Evolutionary conservation across 2,888 invertebrate genomes (phyloP).

Genomic region (Oscheius sp.): DNA sequence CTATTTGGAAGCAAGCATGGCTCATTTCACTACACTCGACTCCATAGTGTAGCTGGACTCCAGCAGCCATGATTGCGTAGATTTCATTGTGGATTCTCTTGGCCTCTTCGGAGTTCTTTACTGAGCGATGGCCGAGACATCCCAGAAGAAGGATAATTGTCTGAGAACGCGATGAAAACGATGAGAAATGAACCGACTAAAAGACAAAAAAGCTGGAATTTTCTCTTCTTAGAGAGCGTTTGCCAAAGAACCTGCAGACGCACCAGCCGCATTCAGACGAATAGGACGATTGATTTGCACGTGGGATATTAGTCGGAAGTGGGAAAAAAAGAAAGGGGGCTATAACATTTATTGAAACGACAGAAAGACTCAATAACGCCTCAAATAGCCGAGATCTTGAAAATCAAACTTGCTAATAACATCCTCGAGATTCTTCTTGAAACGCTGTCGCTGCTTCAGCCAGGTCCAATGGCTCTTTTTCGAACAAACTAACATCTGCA

Average conservation of each 20-base stretch:
- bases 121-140: too few relatives aligned
- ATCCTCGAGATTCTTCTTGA: slow-evolving; percentile 31
- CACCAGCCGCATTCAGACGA: not conserved
- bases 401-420: slow-evolving; percentile 43
- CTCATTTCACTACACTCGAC: slow-evolving; percentile 2
- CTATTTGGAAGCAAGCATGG: not conserved
- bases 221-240: not conserved
- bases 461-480: slow-evolving; percentile 45
- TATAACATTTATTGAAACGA: not conserved
- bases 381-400: slow-evolving; percentile 23
- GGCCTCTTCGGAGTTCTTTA: not conserved
- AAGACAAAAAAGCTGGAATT: not conserved
- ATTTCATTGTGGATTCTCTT: slow-evolving; percentile 9
- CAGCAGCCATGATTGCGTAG: not conserved
- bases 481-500: slow-evolving; percentile 49
- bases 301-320: not conserved
- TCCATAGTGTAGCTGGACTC: not conserved
- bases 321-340: not conserved
- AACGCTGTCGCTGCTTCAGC: slow-evolving; percentile 31
- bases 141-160: too few relatives aligned
- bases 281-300: not conserved
- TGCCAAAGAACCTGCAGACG: not conserved
- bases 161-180: too few relatives aligned
- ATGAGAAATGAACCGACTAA: too few relatives aligned
- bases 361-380: not conserved